phyloP scores from a whole-genome alignment of 2,888 invertebrate genomes.

The Phytoseiulus persimilis region DNA sequence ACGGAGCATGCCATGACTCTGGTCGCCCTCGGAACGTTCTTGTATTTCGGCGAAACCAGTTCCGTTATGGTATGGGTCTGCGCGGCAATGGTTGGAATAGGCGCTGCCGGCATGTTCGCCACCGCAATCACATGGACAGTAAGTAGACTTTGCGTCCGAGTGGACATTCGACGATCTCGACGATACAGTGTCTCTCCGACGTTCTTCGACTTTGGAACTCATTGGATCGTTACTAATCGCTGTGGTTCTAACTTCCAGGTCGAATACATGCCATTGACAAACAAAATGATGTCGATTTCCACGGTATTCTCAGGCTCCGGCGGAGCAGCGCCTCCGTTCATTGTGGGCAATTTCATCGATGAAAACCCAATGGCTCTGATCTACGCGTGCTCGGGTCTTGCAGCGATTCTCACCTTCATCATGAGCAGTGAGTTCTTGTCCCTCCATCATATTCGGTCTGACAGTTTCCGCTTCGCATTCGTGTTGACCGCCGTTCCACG shows the following conservation, averaged over 20 bases:
- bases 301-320: constrained; percentile 29
- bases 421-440: background rate
- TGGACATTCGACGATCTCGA: too few species aligned
- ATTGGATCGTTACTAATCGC: too few species aligned
- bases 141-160: background rate
- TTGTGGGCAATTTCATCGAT: constrained; percentile 18
- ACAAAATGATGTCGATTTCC: constrained; percentile 30
- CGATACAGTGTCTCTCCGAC: too few species aligned
- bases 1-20: constrained; percentile 22
- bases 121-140: constrained; percentile 35
- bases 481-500: too few species aligned
- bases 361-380: constrained; percentile 11
- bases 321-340: constrained; percentile 24
- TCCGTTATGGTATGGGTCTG: constrained; percentile 9
- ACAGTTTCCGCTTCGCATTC: too few species aligned
- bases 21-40: background rate
- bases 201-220: too few species aligned
- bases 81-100: constrained; percentile 15
- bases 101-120: constrained; percentile 26
- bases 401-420: constrained; percentile 6
- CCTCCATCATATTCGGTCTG: background rate
- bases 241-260: background rate
- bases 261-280: background rate
- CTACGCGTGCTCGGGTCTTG: background rate
- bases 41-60: constrained; percentile 8